Conservation (phyloP, 2,888 invertebrate genomes). For the Perithous albicinctus region DNA sequence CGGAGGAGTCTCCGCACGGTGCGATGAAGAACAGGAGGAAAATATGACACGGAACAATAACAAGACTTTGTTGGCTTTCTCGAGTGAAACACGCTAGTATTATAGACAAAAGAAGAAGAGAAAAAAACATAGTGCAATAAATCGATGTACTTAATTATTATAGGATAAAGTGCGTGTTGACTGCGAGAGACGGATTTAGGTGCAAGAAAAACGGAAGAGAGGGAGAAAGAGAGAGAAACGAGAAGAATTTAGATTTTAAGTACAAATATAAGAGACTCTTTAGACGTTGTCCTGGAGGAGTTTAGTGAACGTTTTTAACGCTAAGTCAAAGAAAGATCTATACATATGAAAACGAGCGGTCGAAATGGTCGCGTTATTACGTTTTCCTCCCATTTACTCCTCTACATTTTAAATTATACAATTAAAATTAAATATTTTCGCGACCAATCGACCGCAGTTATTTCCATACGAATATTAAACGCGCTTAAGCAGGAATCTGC, state of each 20-base stretch:
- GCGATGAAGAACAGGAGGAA: conserved; percentile 1
- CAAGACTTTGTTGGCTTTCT: conserved; percentile 62
- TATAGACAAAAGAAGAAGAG: conserved; percentile 43
- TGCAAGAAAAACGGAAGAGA: conserved; percentile 5
- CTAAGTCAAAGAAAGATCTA: conserved; percentile 45
- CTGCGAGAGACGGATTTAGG: conserved; percentile 7
- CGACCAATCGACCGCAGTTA: conserved; percentile 43
- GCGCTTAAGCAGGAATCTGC: conserved; percentile 22
- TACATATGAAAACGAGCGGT: conserved; percentile 55
- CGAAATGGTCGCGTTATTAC: conserved; percentile 42
- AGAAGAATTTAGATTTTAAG: conserved; percentile 64
- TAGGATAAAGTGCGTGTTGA: conserved; percentile 35
- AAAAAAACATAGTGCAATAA: conserved; percentile 77
- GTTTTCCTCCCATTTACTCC: conserved; percentile 39
- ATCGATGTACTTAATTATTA: conserved; percentile 76
- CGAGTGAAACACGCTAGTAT: conserved; percentile 68
- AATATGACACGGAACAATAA: conserved; percentile 54
- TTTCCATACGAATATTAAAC: conserved; percentile 53
- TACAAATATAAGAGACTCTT: conserved; percentile 65
- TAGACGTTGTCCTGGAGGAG: conserved; percentile 45
- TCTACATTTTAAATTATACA: conserved; percentile 27
- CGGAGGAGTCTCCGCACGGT: conserved; percentile 24
- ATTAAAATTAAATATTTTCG: conserved; percentile 22
- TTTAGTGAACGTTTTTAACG: conserved; percentile 40
- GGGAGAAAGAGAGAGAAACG: conserved; percentile 24